Conservation (phyloP, 2,888 invertebrate genomes). For the Trichopoda pennipes region DNA sequence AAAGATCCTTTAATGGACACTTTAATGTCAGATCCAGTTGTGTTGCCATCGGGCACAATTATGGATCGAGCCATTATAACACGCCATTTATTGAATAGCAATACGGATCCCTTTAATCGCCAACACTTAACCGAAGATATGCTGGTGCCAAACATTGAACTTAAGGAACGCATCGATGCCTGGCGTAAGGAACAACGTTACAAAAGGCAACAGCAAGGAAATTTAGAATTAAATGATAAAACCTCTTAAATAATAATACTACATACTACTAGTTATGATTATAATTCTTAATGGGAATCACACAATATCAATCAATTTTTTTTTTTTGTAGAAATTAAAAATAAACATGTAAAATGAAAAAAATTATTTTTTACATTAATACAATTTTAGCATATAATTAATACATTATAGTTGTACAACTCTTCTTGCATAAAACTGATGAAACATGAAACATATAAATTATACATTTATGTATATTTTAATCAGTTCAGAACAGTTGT, state of each 20-base stretch:
- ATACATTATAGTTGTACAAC: constrained; percentile 55
- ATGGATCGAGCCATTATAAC: constrained; percentile 97
- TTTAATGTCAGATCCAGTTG: constrained; percentile 96
- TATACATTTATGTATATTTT: constrained; percentile 31
- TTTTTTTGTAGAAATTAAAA: constrained; percentile 44
- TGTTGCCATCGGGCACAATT: constrained; percentile 93
- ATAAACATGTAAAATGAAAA: constrained; percentile 53
- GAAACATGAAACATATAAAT: not conserved
- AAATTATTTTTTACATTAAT: constrained; percentile 51
- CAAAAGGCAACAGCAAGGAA: constrained; percentile 77
- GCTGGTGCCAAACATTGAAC: constrained; percentile 92
- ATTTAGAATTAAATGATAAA: constrained; percentile 75
- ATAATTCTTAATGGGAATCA: constrained; percentile 40
- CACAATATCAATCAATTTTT: constrained; percentile 46
- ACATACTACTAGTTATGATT: constrained; percentile 25
- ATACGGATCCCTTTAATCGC: constrained; percentile 98
- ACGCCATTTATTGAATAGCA: constrained; percentile 96
- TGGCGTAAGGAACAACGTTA: constrained; percentile 90
- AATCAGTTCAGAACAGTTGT: constrained; percentile 16
- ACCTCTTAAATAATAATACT: constrained; percentile 76
- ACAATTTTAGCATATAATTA: constrained; percentile 56
- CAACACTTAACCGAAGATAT: constrained; percentile 97
- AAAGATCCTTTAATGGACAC: constrained; percentile 98
- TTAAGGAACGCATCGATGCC: constrained; percentile 91
- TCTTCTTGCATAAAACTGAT: constrained; percentile 39